phyloP scores from a whole-genome alignment of 2,888 invertebrate genomes.

The Leistus spinibarbis region DNA sequence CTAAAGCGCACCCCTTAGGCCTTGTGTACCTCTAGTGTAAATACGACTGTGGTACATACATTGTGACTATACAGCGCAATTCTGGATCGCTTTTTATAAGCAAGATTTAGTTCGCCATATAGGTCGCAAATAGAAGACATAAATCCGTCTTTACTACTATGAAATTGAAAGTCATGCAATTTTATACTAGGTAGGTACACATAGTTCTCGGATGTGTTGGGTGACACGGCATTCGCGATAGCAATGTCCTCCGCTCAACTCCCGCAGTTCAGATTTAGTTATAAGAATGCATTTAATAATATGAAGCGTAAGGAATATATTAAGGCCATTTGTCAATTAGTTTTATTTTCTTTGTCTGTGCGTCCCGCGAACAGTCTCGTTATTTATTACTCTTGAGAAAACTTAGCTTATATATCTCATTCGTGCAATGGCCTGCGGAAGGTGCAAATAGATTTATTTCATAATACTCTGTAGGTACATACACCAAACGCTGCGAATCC shows the following conservation, averaged over 20 bases:
- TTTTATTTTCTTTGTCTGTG: slow-evolving; percentile 36
- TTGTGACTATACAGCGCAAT: no score
- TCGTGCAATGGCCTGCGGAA: slow-evolving; percentile 11
- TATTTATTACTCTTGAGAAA: slow-evolving; percentile 39
- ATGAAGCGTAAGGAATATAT: slow-evolving; percentile 33
- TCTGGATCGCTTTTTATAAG: no score
- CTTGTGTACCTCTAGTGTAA: no score
- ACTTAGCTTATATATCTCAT: slow-evolving; percentile 39
- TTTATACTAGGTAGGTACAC: background rate
- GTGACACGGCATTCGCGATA: background rate
- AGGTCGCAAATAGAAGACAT: no score
- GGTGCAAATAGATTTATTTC: slow-evolving; percentile 39
- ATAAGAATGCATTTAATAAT: slow-evolving; percentile 33
- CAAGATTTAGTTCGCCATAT: no score
- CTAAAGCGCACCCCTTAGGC: no score
- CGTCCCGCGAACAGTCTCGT: slow-evolving; percentile 26
- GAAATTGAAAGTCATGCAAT: background rate
- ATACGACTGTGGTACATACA: no score
- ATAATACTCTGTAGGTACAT: background rate
- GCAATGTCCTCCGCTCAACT: background rate
- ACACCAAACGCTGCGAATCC: background rate
- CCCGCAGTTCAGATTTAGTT: background rate
- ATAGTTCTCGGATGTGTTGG: background rate
- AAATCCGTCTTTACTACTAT: background rate
- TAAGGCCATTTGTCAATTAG: slow-evolving; percentile 39